Percentiles rank a stretch among this genome's conserved stretches.
Evolutionary conservation across 2,888 invertebrate genomes (phyloP).

Genomic region (Sphinx pinastri): DNA sequence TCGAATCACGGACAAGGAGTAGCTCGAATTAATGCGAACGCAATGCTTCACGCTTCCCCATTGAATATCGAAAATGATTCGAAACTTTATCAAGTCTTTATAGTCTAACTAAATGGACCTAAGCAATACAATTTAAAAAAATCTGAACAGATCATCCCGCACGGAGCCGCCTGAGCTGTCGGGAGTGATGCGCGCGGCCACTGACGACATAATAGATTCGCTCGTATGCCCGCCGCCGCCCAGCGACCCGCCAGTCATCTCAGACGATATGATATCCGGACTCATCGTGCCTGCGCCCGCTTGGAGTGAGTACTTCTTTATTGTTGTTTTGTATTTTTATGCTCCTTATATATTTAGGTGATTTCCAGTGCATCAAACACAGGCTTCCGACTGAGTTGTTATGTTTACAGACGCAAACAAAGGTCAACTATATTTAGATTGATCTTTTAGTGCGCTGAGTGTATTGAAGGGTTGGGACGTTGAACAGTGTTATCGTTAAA

Average conservation of each 20-base stretch:
- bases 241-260: conserved; percentile 95
- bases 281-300: conserved; percentile 98
- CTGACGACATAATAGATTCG: conserved; percentile 98
- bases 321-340: background rate
- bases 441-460: too few species aligned
- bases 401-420: too few species aligned
- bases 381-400: too few species aligned
- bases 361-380: background rate
- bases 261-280: conserved; percentile 97
- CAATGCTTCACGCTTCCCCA: too few species aligned
- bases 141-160: conserved; percentile 86
- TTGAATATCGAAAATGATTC: too few species aligned
- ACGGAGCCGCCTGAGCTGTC: conserved; percentile 91
- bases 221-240: conserved; percentile 98
- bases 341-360: background rate
- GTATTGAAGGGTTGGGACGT: too few species aligned
- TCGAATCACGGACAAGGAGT: too few species aligned
- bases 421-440: too few species aligned
- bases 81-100: too few species aligned
- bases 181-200: conserved; percentile 91
- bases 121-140: background rate
- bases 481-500: too few species aligned
- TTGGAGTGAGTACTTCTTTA: conserved; percentile 89
- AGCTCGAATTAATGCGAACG: too few species aligned
- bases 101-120: too few species aligned